Base-by-base conservation (phyloP, 37 sponge, comb jelly and placozoan genomes). In the Corticium candelabrum region DNA sequence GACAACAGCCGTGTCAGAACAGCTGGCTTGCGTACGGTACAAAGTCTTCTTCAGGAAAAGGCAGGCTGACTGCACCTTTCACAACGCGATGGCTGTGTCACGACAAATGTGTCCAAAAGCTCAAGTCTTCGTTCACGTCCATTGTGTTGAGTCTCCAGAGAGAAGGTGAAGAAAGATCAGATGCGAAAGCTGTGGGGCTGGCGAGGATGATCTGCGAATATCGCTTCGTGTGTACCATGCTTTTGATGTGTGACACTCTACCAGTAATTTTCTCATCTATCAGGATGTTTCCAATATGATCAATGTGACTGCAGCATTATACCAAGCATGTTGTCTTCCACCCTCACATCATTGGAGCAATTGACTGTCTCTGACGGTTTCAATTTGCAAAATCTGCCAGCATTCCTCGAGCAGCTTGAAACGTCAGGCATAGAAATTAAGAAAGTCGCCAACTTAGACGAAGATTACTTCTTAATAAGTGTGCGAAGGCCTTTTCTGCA, bases 81-180 rank as follows among this genome's bases (percentile, higher is more conserved):
- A 70, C 80, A 2, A 84, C 85, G 29, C 40, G 79, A 34, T 84
- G 85, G 85, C 80, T 84, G n/a, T 78, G 85, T 41, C 41, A 35
- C 37, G 85, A 84, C 3, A 4, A 37, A 2, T 41, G 85, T 41
- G 75, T 79, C 33, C 75, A 67, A 35, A 1, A 40, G 1, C 21
- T 79, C 34, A 79, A 72, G 39, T 5, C 32, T 1, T 84, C 78
- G 32, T 79, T 69, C 40, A 31, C 40, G 31, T 84, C 80, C 1
- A 68, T 84, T 40, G 79, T 77, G 1, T 2, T 84, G 2, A 84
- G 85, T 68, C 35, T 84, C 31, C 68, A 79, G 62, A 41, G 74
- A 56, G 79, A 79, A 37, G 40, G 50, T n/a, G 50, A 68, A 35
- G 79, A 79, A 39, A 72, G 85, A 36, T 34, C 68, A 29, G 85